Conservation (phyloP, 2,888 invertebrate genomes). For the Homarus gammarus region DNA sequence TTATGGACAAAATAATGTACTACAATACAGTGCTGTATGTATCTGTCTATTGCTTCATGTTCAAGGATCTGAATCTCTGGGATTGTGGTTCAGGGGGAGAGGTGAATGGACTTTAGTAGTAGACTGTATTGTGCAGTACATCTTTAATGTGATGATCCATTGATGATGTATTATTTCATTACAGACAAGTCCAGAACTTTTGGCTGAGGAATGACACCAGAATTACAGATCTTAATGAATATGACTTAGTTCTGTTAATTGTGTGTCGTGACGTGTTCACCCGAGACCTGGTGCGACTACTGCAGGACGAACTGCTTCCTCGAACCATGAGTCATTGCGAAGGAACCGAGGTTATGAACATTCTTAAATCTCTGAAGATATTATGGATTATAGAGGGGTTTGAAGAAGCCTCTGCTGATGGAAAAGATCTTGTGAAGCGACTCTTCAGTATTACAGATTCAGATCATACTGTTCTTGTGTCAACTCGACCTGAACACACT, state of each 20-base stretch:
- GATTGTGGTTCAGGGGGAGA: no score
- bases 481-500: constrained; percentile 20
- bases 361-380: constrained; percentile 32
- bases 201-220: not conserved
- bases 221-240: constrained; percentile 6
- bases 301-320: constrained; percentile 36
- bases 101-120: no score
- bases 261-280: constrained; percentile 40
- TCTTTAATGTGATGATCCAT: no score
- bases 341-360: constrained; percentile 2
- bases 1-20: no score
- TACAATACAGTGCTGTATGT: no score
- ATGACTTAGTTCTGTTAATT: constrained; percentile 33
- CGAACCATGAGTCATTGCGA: constrained; percentile 3
- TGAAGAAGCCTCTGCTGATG: constrained; percentile 47
- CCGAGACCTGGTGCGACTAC: constrained; percentile 20
- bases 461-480: constrained; percentile 24
- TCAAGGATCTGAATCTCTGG: no score
- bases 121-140: no score
- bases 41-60: no score
- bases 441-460: not conserved
- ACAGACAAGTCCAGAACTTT: not conserved
- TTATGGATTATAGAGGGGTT: constrained; percentile 54
- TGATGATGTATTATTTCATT: no score
- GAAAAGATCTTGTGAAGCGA: not conserved